These are phyloP conservation scores for Rhinoraja longicauda DNA, from an alignment of 2,797 vertebrate genomes.

Conservation along the genomic window DNA sequence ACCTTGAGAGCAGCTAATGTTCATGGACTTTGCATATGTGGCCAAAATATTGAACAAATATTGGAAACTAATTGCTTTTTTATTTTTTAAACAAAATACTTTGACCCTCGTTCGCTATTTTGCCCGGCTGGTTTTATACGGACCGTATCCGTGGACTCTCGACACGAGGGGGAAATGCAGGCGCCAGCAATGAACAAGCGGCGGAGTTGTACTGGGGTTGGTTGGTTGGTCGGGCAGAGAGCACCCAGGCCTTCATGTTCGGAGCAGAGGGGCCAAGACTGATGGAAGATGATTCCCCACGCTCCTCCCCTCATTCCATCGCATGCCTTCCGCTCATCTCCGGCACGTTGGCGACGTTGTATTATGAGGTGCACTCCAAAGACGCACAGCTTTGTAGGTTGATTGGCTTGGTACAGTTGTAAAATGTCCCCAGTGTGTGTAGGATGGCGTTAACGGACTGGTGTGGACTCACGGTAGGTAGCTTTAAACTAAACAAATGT, in stretches of 20 bases:
- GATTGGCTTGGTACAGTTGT: no score
- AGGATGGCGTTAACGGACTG: not conserved
- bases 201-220: not conserved
- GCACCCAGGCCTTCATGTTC: no score
- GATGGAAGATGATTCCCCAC: no score
- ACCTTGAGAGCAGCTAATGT: not conserved
- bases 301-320: no score
- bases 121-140: not conserved
- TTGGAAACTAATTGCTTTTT: not conserved
- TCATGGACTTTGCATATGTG: not conserved
- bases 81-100: not conserved
- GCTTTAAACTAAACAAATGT: no score
- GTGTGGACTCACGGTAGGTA: no score
- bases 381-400: no score
- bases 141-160: not conserved
- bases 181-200: not conserved
- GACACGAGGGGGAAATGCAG: not conserved
- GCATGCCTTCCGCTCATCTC: no score
- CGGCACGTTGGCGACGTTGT: not conserved
- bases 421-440: not conserved
- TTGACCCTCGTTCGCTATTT: no score
- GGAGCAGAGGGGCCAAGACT: no score
- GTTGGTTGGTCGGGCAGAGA: not conserved
- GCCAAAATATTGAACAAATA: constrained; percentile 32
- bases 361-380: not conserved